Evolutionary conservation across 2,113 vertebrate genomes (phyloP).

Genomic region (Edolisoma coerulescens): DNA sequence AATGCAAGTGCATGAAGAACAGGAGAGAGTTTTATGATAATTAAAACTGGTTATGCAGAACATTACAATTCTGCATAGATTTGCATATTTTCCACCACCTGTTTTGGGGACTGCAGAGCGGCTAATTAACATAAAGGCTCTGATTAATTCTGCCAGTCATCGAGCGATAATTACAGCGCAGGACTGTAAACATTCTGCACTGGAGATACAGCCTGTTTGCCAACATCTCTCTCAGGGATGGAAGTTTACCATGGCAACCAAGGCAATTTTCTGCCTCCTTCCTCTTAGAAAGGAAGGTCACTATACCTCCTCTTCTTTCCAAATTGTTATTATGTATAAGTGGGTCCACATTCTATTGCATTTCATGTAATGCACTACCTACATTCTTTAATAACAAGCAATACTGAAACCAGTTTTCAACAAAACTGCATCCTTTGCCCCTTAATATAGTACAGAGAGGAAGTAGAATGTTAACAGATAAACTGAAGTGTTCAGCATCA

Average conservation of each 20-base stretch:
- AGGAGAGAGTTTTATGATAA: slow-evolving; percentile 85
- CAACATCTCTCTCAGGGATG: slow-evolving; percentile 80
- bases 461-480: slow-evolving; percentile 1
- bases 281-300: slow-evolving; percentile 77
- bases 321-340: slow-evolving; percentile 64
- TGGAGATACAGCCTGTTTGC: slow-evolving; percentile 81
- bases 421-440: slow-evolving; percentile 39
- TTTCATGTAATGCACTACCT: slow-evolving; percentile 53
- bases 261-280: slow-evolving; percentile 76
- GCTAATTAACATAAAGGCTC: slow-evolving; percentile 97
- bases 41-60: slow-evolving; percentile 91
- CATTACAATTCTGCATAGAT: slow-evolving; percentile 98
- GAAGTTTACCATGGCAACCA: slow-evolving; percentile 84
- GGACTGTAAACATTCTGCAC: slow-evolving; percentile 83
- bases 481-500: background rate
- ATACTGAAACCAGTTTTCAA: slow-evolving; percentile 55
- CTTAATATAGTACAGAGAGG: slow-evolving; percentile 35
- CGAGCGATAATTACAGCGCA: slow-evolving; percentile 83
- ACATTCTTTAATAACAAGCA: slow-evolving; percentile 59
- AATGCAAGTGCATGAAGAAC: slow-evolving; percentile 58
- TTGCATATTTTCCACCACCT: slow-evolving; percentile 99
- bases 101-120: slow-evolving; percentile 93
- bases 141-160: slow-evolving; percentile 98
- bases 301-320: slow-evolving; percentile 66
- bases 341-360: slow-evolving; percentile 54